These are phyloP conservation scores for Hyaena hyaena DNA, from an alignment of 2,113 vertebrate genomes.

Conservation along the genomic window DNA sequence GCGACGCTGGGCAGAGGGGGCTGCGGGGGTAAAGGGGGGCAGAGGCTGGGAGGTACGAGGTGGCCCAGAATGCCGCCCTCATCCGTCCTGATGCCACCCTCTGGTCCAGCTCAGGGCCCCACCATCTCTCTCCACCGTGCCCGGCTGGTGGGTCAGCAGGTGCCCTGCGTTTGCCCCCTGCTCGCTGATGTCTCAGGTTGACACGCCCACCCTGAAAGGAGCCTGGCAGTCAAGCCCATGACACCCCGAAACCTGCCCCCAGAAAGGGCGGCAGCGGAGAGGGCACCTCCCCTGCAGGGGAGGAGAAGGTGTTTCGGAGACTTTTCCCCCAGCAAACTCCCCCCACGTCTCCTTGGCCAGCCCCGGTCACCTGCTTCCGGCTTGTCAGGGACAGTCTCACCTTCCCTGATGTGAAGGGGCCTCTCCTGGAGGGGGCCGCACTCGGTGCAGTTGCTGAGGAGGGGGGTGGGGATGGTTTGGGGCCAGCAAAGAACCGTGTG, in stretches of 20 bases:
- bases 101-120: not conserved
- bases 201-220: no score
- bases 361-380: not conserved
- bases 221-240: not conserved
- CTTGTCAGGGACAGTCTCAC: not conserved
- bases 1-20: not conserved
- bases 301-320: not conserved
- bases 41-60: not conserved
- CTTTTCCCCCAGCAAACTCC: no score
- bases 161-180: not conserved
- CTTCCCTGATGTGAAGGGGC: no score
- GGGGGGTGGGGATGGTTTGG: not conserved
- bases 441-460: not conserved
- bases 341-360: not conserved
- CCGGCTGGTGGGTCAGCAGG: not conserved
- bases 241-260: not conserved
- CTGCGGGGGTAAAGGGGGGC: not conserved
- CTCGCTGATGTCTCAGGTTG: not conserved
- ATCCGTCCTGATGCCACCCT: not conserved
- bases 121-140: not conserved
- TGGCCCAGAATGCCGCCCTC: not conserved
- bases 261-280: no score
- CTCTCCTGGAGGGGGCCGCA: no score
- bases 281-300: no score
- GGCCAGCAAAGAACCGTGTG: not conserved